These are phyloP conservation scores for Paratrypauchen microcephalus DNA, from an alignment of 2,797 vertebrate species.

Conservation along the genomic window DNA sequence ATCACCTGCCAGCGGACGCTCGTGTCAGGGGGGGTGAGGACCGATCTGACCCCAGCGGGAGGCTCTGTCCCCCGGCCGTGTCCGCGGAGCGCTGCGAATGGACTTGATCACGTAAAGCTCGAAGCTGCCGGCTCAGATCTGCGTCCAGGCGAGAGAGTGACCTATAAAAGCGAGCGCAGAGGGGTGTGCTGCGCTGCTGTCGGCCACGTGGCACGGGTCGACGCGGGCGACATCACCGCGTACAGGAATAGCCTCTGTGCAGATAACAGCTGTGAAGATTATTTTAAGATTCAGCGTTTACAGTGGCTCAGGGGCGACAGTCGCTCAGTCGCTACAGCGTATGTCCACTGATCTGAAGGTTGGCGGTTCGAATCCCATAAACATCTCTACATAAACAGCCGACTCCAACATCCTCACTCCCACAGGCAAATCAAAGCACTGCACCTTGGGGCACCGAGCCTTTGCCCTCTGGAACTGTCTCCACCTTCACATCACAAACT, in stretches of 20 bases:
- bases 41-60: constrained; percentile 22
- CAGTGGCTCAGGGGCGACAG: no score
- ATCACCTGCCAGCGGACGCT: constrained; percentile 6
- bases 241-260: not conserved
- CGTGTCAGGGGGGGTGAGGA: constrained; percentile 31
- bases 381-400: no score
- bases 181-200: not conserved
- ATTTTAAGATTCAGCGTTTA: no score
- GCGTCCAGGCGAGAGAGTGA: not conserved
- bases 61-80: constrained; percentile 33
- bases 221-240: not conserved
- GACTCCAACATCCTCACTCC: no score
- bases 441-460: no score
- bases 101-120: constrained; percentile 19
- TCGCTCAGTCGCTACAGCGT: no score
- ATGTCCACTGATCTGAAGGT: no score
- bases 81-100: constrained; percentile 33
- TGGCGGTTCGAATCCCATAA: no score
- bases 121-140: constrained; percentile 17
- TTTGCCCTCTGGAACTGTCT: no score
- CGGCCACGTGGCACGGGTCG: not conserved
- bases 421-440: no score
- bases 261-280: no score
- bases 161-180: not conserved
- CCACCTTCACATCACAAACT: no score